These are phyloP conservation scores for Drosophila nr. medialis DNA, from an alignment of 2,888 invertebrate species.

Conservation along the genomic window DNA sequence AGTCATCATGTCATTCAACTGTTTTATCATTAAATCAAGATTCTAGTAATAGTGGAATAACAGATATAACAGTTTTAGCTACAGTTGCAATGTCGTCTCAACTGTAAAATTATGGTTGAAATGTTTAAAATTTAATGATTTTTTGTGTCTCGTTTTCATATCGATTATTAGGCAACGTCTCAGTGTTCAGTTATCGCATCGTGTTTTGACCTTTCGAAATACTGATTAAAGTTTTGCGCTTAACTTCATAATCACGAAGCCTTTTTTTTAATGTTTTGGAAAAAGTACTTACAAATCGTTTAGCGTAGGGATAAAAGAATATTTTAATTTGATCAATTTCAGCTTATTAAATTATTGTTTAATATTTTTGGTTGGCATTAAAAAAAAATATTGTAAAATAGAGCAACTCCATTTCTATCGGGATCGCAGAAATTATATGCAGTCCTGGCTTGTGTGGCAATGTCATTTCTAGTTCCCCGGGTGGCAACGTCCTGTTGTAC, in stretches of 20 bases:
- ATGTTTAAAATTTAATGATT: background rate
- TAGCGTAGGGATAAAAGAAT: background rate
- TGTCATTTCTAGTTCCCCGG: background rate
- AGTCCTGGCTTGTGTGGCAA: slow-evolving; percentile 15
- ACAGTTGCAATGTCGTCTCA: background rate
- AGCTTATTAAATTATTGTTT: background rate
- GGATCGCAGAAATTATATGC: background rate
- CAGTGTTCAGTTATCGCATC: background rate
- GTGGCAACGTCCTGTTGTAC: slow-evolving; percentile 29
- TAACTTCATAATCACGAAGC: background rate
- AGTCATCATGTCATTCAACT: background rate
- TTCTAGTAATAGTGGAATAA: background rate
- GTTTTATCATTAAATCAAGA: background rate
- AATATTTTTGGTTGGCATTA: background rate
- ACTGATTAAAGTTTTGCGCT: background rate
- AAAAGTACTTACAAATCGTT: background rate
- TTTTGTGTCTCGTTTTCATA: background rate
- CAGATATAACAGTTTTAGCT: background rate
- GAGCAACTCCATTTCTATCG: background rate
- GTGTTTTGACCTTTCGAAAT: background rate
- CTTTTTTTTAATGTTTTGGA: background rate
- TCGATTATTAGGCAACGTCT: background rate
- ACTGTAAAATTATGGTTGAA: background rate
- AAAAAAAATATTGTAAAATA: background rate
- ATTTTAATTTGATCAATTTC: background rate